Base-by-base conservation (phyloP, 2,113 vertebrate genomes). In the Phalacrocorax carbo region DNA sequence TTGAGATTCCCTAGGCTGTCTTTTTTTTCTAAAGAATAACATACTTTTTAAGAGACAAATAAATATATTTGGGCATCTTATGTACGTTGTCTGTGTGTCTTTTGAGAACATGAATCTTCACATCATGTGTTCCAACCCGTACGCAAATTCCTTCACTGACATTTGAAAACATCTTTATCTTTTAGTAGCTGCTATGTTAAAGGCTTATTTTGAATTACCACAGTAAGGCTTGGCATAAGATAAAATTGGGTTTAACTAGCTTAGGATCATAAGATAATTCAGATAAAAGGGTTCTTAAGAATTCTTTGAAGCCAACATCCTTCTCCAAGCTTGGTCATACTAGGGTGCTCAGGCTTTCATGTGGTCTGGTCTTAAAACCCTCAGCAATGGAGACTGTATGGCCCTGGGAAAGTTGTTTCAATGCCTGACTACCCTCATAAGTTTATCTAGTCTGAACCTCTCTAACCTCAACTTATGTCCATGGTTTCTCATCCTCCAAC, bases 61-160 rank as follows among this genome's bases (percentile, higher is more conserved):
- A 96, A 97, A 97, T 94, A 61, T 66, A 90, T 96, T 96, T 96
- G 87, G 92, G 96, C 94, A 93, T 90, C 93, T 96, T 94, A 32
- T 11, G 4, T 69, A 40, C 88, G 69, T 75, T 40, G 64, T 85
- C 90, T 55, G 73, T 94, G 85, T 93, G 21, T 96, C 27, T 95
- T 96, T 90, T 70, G 34, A 88, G 40, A 86, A 90, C 5, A 5
- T 5, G 11, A 76, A 49, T 91, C 23, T 42, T 91, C 16, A 68
- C 7, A 21, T 72, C 4, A 11, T 44, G 2, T 69, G 21, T 76
- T 54, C 19, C 3, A 91, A 19, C 9, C 57, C 85, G 1, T 68
- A 40, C 4, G 34, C 13, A 79, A 51, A 66, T 66, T 4, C 10
- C 77, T 75, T 83, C 19, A 68, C 0, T 82, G 34, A 62, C 25